Evolutionary conservation across 2,888 invertebrate species (phyloP).

Genomic region (Mamestra brassicae): DNA sequence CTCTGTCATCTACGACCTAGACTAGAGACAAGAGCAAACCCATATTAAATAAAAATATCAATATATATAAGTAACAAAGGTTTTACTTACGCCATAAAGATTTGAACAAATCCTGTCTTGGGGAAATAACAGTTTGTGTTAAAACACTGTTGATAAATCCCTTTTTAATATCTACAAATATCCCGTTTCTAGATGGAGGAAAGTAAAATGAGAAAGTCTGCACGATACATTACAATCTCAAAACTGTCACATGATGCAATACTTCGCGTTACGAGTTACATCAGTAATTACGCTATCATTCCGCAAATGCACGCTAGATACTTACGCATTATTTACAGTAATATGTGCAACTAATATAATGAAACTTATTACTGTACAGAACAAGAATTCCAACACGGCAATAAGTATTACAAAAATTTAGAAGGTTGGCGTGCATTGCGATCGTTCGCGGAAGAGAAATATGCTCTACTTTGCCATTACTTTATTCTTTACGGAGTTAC

Average conservation of each 20-base stretch:
- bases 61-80: no score
- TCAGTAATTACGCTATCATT: slow-evolving; percentile 50
- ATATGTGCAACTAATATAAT: slow-evolving; percentile 61
- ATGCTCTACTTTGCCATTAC: slow-evolving; percentile 59
- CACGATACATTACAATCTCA: slow-evolving; percentile 25
- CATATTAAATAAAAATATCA: no score
- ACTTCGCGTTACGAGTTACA: slow-evolving; percentile 42
- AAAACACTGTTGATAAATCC: not conserved
- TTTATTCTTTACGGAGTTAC: slow-evolving; percentile 43
- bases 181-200: not conserved
- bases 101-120: not conserved
- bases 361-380: slow-evolving; percentile 50
- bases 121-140: not conserved
- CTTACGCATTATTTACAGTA: slow-evolving; percentile 55
- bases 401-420: slow-evolving; percentile 60
- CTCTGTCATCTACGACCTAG: no score
- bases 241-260: slow-evolving; percentile 38
- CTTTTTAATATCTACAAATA: no score
- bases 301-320: slow-evolving; percentile 40
- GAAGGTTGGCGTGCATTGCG: slow-evolving; percentile 61
- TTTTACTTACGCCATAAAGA: not conserved
- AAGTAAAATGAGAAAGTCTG: slow-evolving; percentile 24
- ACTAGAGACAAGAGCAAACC: no score
- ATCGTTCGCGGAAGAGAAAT: slow-evolving; percentile 62
- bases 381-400: slow-evolving; percentile 56